phyloP scores from a whole-genome alignment of 2,888 invertebrate genomes.

The Zeuzera pyrina region DNA sequence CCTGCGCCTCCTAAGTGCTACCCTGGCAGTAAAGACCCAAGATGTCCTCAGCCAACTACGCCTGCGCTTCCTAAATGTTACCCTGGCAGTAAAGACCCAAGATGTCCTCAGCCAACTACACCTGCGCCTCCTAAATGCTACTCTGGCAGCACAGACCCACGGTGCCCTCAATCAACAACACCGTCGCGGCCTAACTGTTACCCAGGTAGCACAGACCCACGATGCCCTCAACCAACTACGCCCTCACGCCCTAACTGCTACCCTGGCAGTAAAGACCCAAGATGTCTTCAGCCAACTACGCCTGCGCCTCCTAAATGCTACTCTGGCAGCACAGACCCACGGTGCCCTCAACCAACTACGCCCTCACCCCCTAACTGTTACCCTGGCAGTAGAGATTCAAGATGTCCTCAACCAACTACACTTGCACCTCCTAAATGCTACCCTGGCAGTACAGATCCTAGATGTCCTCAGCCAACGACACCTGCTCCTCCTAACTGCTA shows the following conservation, averaged over 20 bases:
- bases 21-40: constrained; percentile 30
- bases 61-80: constrained; percentile 20
- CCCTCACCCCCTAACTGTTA: constrained; percentile 21
- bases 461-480: constrained; percentile 29
- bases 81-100: constrained; percentile 29
- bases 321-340: constrained; percentile 25
- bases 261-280: constrained; percentile 21
- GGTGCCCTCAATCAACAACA: constrained; percentile 28
- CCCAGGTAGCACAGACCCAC: constrained; percentile 33
- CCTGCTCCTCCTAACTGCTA: constrained; percentile 15
- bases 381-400: constrained; percentile 28
- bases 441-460: constrained; percentile 24
- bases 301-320: constrained; percentile 17
- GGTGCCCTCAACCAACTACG: constrained; percentile 22
- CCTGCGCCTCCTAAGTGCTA: constrained; percentile 17
- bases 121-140: constrained; percentile 24
- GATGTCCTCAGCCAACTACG: constrained; percentile 30
- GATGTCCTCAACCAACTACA: constrained; percentile 13
- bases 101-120: constrained; percentile 31
- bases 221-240: constrained; percentile 31
- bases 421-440: constrained; percentile 21
- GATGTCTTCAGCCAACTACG: constrained; percentile 23
- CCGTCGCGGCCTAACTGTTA: constrained; percentile 28
- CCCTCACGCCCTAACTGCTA: constrained; percentile 22
- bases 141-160: constrained; percentile 32